These are phyloP conservation scores for Desmodus rotundus DNA, from an alignment of 2,113 vertebrate species.

Conservation along the genomic window DNA sequence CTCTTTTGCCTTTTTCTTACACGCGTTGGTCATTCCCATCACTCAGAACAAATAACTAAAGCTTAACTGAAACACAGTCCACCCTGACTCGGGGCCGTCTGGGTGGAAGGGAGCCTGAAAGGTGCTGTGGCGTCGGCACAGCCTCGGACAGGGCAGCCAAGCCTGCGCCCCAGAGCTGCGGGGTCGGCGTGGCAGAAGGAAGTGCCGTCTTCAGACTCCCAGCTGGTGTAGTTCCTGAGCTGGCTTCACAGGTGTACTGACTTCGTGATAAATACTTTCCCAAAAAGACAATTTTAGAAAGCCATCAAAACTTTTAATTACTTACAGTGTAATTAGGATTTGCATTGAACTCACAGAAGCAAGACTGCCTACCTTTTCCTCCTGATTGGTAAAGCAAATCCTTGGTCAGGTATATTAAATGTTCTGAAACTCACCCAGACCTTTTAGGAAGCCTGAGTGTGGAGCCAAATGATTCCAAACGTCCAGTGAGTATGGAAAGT, in stretches of 20 bases:
- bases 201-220: slow-evolving; percentile 67
- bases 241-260: slow-evolving; percentile 47
- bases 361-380: slow-evolving; percentile 32
- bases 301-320: background rate
- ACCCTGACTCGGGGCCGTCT: background rate
- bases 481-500: slow-evolving; percentile 25
- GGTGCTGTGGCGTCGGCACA: background rate
- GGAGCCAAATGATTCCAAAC: slow-evolving; percentile 1
- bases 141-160: slow-evolving; percentile 41
- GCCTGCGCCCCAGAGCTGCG: background rate
- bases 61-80: slow-evolving; percentile 47
- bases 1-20: slow-evolving; percentile 62
- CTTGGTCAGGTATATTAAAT: background rate
- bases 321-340: background rate
- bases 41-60: slow-evolving; percentile 74
- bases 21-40: slow-evolving; percentile 67
- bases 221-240: slow-evolving; percentile 80
- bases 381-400: slow-evolving; percentile 20
- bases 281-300: slow-evolving; percentile 20
- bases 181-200: slow-evolving; percentile 44
- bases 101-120: slow-evolving; percentile 1
- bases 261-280: background rate
- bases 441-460: slow-evolving; percentile 22
- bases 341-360: slow-evolving; percentile 36
- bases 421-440: slow-evolving; percentile 42